Evolutionary conservation across 2,113 vertebrate genomes (phyloP).

Genomic region (Otolemur garnettii): DNA sequence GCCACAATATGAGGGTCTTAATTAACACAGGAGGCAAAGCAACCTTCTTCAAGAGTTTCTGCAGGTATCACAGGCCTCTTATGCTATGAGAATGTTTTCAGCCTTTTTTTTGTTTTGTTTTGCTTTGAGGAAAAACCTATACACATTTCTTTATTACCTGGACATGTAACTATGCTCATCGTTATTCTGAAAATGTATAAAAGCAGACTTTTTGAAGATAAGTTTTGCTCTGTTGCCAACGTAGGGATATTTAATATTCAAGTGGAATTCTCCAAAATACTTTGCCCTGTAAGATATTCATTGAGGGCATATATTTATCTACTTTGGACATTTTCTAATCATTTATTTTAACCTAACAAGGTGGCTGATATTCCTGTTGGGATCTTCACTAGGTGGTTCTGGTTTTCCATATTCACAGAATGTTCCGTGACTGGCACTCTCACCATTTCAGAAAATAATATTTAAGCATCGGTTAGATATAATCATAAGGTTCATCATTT

Average conservation of each 20-base stretch:
- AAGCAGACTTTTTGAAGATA: not conserved
- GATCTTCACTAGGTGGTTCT: not conserved
- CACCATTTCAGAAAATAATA: not conserved
- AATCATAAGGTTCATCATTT: not conserved
- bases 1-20: not conserved
- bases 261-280: constrained; percentile 16
- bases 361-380: not conserved
- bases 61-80: not conserved
- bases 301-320: not conserved
- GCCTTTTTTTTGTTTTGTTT: not conserved
- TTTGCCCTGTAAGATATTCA: not conserved
- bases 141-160: not conserved
- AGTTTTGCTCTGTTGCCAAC: not conserved
- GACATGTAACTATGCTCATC: not conserved
- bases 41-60: not conserved
- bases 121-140: not conserved
- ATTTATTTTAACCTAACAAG: not conserved
- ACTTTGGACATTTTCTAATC: not conserved
- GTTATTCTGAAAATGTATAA: constrained; percentile 36
- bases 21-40: not conserved
- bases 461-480: not conserved
- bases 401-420: not conserved
- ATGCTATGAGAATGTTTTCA: not conserved
- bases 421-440: not conserved
- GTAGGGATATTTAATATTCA: constrained; percentile 37